A percentile compares a stretch with the other conserved stretches of the same genome.
These are phyloP conservation scores for Sphenodon punctatus DNA, from an alignment of 2,797 vertebrate genomes.

Conservation along the genomic window DNA sequence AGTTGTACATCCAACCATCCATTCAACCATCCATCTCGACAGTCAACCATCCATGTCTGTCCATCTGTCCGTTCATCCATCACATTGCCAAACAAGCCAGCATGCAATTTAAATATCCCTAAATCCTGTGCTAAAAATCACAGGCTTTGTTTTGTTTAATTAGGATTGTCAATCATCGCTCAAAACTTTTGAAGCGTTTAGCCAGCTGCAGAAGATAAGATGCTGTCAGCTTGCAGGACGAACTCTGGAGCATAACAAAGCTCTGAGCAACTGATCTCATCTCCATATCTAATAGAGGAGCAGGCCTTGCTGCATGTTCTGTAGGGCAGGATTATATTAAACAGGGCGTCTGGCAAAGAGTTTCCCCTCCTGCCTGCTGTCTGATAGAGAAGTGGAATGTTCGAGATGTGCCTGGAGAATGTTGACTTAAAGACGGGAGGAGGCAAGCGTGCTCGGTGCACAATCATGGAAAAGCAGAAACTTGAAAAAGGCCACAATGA, in stretches of 20 bases:
- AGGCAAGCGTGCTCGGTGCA: too few species aligned
- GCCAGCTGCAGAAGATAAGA: not conserved
- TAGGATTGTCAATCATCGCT: not conserved
- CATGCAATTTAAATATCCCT: not conserved
- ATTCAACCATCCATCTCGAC: too few species aligned
- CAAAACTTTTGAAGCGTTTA: not conserved
- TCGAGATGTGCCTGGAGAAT: not conserved
- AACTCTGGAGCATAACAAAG: not conserved
- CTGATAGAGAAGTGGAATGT: not conserved
- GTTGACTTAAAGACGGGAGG: not conserved
- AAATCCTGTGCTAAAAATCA: not conserved
- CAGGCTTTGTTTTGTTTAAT: not conserved
- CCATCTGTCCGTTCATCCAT: not conserved
- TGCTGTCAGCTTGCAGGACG: not conserved
- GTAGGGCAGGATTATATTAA: not conserved
- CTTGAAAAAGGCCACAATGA: not conserved
- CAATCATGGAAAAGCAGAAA: not conserved
- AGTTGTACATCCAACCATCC: too few species aligned
- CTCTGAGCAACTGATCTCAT: not conserved
- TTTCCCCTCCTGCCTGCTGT: not conserved
- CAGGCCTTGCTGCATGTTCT: not conserved
- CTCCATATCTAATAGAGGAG: not conserved
- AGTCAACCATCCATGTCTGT: too few species aligned
- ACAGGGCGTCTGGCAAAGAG: not conserved
- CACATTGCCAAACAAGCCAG: not conserved